Conservation (phyloP, 2,888 invertebrate species). For the Agrotis exclamationis region DNA sequence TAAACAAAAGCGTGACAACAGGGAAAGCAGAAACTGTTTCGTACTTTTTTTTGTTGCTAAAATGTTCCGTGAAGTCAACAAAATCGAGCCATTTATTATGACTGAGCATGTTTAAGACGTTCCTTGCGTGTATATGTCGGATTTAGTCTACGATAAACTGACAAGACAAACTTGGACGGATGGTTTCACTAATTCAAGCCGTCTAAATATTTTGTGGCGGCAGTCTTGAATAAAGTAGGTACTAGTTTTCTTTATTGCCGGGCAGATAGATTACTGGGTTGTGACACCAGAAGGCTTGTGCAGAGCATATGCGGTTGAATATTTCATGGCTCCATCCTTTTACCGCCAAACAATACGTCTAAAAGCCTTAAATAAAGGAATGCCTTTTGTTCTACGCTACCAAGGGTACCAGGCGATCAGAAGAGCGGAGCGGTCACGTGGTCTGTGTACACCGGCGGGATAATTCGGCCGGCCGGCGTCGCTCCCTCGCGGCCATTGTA, state of each 20-base stretch:
- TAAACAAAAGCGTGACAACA: not conserved
- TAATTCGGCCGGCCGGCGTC: slow-evolving; percentile 68
- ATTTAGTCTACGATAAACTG: slow-evolving; percentile 41
- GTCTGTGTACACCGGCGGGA: slow-evolving; percentile 66
- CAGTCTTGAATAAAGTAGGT: slow-evolving; percentile 40
- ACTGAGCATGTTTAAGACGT: slow-evolving; percentile 38
- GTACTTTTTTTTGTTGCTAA: not conserved
- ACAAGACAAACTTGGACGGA: slow-evolving; percentile 44
- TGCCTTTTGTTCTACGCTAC: slow-evolving; percentile 66
- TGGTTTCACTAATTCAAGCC: slow-evolving; percentile 45
- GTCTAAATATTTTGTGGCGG: slow-evolving; percentile 38
- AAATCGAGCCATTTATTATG: slow-evolving; percentile 38
- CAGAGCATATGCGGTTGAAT: slow-evolving; percentile 37
- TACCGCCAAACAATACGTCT: slow-evolving; percentile 61
- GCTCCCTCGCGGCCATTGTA: slow-evolving; percentile 69
- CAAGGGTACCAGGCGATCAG: slow-evolving; percentile 69
- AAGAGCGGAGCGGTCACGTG: slow-evolving; percentile 70
- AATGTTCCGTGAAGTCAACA: slow-evolving; percentile 10
- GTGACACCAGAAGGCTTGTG: slow-evolving; percentile 34
- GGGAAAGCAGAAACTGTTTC: no score
- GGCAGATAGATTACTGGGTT: slow-evolving; percentile 37
- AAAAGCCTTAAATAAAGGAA: slow-evolving; percentile 64
- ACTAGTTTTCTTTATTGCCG: slow-evolving; percentile 27
- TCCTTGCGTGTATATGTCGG: slow-evolving; percentile 44
- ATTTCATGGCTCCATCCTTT: slow-evolving; percentile 58